Percentiles rank a stretch among this genome's conserved stretches.
Conservation (phyloP, 2,113 vertebrate species). For the Alectura lathami region DNA sequence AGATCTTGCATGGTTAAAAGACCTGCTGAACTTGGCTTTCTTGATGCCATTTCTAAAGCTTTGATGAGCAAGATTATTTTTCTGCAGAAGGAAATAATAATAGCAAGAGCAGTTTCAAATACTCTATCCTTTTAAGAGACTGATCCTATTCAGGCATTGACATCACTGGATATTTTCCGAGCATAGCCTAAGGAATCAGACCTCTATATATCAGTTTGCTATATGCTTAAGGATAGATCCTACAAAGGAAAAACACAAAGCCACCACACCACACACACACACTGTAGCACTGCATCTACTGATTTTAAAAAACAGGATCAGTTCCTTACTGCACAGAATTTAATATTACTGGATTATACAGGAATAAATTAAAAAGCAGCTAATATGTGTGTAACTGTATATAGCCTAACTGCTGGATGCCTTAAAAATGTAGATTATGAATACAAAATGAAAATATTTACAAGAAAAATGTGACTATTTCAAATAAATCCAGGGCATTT, state of each 20-base stretch:
- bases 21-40: constrained; percentile 48
- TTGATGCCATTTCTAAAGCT: background rate
- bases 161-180: background rate
- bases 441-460: constrained; percentile 5
- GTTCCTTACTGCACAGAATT: constrained; percentile 8
- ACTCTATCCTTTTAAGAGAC: constrained; percentile 14
- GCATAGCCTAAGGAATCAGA: constrained; percentile 31
- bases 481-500: constrained; percentile 55
- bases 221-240: background rate
- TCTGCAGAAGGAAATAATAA: constrained; percentile 42
- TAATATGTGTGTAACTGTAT: background rate
- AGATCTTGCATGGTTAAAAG: background rate
- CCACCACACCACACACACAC: background rate
- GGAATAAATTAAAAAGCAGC: constrained; percentile 35
- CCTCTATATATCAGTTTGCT: background rate
- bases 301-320: constrained; percentile 13
- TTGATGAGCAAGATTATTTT: constrained; percentile 16
- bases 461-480: constrained; percentile 32
- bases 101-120: constrained; percentile 7
- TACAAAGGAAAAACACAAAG: background rate
- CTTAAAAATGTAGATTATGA: constrained; percentile 2
- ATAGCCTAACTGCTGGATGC: background rate
- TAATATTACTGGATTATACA: background rate
- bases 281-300: background rate
- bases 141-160: constrained; percentile 22